These are phyloP conservation scores for Capromys pilorides DNA, from an alignment of 2,797 vertebrate genomes.

Conservation along the genomic window DNA sequence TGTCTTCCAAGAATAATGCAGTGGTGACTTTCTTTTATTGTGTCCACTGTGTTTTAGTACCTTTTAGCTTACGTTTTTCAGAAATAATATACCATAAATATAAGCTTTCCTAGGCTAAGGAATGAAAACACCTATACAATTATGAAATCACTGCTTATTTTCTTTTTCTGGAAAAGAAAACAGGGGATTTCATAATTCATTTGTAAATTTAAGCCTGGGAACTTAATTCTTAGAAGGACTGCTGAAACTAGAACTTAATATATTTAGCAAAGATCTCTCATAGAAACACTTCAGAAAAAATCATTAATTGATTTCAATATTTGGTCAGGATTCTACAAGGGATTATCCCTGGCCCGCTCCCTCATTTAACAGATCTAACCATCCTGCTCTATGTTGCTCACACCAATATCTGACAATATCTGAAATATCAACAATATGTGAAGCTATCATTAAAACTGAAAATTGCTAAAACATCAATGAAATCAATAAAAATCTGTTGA, in stretches of 20 bases:
- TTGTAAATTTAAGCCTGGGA: background rate
- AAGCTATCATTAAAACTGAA: background rate
- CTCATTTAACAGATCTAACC: constrained; percentile 17
- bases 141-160: constrained; percentile 16
- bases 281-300: constrained; percentile 6
- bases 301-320: constrained; percentile 28
- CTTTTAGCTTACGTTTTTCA: constrained; percentile 27
- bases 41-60: background rate
- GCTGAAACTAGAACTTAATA: constrained; percentile 26
- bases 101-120: constrained; percentile 1
- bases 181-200: background rate
- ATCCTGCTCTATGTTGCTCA: background rate
- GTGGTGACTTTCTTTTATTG: background rate
- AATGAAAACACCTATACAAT: background rate
- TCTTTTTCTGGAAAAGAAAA: background rate
- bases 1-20: background rate
- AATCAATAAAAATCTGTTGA: constrained; percentile 31
- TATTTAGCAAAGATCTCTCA: background rate
- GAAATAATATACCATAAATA: constrained; percentile 1
- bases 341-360: background rate
- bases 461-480: constrained; percentile 32
- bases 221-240: background rate
- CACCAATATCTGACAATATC: background rate
- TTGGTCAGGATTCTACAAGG: background rate
- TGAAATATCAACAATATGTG: background rate